Base-by-base conservation (phyloP, 2,888 invertebrate species). In the Nomada ferruginata region DNA sequence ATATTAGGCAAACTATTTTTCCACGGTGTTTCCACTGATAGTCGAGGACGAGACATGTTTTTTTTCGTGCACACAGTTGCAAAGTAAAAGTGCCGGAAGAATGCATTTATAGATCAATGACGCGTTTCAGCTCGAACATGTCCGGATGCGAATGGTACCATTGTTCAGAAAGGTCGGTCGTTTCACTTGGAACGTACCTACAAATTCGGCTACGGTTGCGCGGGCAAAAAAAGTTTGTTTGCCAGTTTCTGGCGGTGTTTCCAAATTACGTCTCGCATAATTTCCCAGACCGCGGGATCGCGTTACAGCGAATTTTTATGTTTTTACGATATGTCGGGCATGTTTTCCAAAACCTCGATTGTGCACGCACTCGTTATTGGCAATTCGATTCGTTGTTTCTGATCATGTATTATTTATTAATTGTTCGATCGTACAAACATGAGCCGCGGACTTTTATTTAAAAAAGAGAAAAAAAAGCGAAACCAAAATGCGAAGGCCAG, bases 1-100 rank as follows among this genome's bases (percentile, higher is more conserved):
- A 76, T 60, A 81, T 86, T 83, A 83, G 79, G 70, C 69, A 36
- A 82, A 88, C 77, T 88, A 88, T 88, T 88, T 88, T 88, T 88
- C 83, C 87, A 88, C 85, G 78, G 78, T 72, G 69, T 77, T 81
- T 85, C 64, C 87, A 85, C 60, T 79, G 77, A 70, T 82, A 73
- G 61, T 63, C 73, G 70, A 69, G 52, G 23, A 61, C 81, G 68
- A 55, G 26, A 64, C 53, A 72, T 71, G 42, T 68, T 60, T 60
- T n/a, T 50, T 52, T 15, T 44, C 57, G 76, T 63, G 71, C 76
- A 60, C 75, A 55, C 61, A 23, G 55, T 53, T 23, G 57, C 7
- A 57, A 71, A 42, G 13, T 52, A 53, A 60, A 18, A 52, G 69
- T 15, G 74, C 78, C 73, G 70, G 69, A 64, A 63, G 64, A 75